Percentiles rank a stretch among this genome's conserved stretches.
Conservation (phyloP, 2,113 vertebrate species). For the Varanus salvator region DNA sequence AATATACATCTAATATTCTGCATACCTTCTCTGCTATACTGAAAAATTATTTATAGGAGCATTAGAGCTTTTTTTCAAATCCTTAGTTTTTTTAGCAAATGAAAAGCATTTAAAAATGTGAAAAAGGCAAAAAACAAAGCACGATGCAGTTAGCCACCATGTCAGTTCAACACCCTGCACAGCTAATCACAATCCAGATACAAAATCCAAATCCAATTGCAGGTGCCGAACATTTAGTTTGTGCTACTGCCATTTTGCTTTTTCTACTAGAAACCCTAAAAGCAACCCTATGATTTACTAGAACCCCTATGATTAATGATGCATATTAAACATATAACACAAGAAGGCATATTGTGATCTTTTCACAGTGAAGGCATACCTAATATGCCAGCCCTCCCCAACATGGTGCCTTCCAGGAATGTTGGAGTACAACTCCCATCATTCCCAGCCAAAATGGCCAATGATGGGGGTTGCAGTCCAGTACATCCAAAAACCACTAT, state of each 20-base stretch:
- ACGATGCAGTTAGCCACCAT: background rate
- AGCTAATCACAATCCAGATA: background rate
- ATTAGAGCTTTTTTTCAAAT: background rate
- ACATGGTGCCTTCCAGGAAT: background rate
- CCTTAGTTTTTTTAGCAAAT: background rate
- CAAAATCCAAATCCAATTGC: too few species aligned
- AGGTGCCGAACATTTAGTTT: background rate
- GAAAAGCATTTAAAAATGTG: background rate
- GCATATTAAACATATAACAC: background rate
- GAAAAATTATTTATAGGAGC: slow-evolving; percentile 12
- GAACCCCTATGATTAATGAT: background rate
- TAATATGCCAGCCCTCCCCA: background rate
- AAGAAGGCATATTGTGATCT: background rate
- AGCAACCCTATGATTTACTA: background rate
- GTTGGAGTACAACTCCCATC: too few species aligned
- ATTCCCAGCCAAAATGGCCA: too few species aligned
- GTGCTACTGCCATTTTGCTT: background rate
- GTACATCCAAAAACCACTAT: too few species aligned
- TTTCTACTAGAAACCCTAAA: too few species aligned
- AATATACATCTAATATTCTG: background rate
- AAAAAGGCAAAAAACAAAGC: background rate
- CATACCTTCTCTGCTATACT: background rate
- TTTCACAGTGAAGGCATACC: background rate
- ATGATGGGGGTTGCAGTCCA: too few species aligned
- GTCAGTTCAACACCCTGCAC: background rate